These are phyloP conservation scores for Hymenochirus boettgeri DNA, from an alignment of 2,113 vertebrate species.

Conservation along the genomic window DNA sequence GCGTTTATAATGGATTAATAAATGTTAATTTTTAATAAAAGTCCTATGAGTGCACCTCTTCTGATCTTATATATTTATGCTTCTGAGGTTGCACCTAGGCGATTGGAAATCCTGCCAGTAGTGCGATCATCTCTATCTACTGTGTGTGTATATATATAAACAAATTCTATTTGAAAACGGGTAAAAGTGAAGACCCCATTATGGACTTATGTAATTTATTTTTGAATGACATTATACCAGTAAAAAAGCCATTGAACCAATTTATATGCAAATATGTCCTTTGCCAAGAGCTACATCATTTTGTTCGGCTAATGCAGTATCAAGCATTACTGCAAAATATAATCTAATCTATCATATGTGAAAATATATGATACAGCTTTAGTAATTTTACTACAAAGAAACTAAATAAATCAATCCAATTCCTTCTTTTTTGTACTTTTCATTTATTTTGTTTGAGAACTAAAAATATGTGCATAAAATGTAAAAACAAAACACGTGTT, in stretches of 20 bases:
- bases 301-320: slow-evolving; percentile 3
- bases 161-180: background rate
- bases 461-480: too few species aligned
- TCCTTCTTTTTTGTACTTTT: background rate
- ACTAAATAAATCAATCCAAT: background rate
- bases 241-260: slow-evolving; percentile 3
- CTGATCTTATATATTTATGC: too few species aligned
- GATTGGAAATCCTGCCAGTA: too few species aligned
- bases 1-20: too few species aligned
- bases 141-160: background rate
- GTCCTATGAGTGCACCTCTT: too few species aligned
- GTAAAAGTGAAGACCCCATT: background rate
- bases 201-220: slow-evolving; percentile 1
- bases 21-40: too few species aligned
- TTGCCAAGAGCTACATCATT: slow-evolving; percentile 3
- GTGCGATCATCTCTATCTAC: too few species aligned
- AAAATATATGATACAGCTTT: background rate
- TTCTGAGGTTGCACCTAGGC: too few species aligned
- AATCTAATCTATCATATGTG: slow-evolving; percentile 5
- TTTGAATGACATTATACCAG: slow-evolving; percentile 3
- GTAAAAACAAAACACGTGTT: too few species aligned
- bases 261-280: slow-evolving; percentile 5
- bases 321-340: background rate
- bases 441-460: background rate
- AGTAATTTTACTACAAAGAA: background rate